phyloP scores from a whole-genome alignment of 2,113 vertebrate species.

The Aramus guarauna region DNA sequence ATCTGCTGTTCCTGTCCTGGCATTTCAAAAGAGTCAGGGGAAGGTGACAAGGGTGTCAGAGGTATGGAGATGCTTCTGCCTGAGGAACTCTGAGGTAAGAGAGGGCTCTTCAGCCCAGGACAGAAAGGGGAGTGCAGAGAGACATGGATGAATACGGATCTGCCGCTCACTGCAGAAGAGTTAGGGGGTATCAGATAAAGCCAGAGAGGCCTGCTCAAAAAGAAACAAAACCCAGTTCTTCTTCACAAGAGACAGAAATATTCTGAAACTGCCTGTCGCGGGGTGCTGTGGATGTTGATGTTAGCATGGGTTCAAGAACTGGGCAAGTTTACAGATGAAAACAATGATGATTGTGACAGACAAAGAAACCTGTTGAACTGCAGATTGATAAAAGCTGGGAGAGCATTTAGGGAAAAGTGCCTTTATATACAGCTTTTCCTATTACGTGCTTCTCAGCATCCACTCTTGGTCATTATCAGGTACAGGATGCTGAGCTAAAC shows the following conservation, averaged over 20 bases:
- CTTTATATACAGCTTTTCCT: background rate
- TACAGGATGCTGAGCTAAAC: background rate
- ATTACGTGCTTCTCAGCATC: background rate
- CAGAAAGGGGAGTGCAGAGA: background rate
- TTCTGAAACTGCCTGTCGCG: background rate
- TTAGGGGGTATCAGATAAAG: background rate
- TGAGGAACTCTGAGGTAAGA: background rate
- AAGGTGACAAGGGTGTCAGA: background rate
- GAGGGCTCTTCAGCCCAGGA: fast-evolving
- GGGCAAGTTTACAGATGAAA: background rate
- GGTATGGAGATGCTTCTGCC: background rate
- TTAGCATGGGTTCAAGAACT: background rate
- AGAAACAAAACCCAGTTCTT: background rate
- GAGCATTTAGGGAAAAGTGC: background rate
- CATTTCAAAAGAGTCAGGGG: background rate
- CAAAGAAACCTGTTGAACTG: background rate
- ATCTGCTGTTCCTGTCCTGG: background rate
- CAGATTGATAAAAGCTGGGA: background rate
- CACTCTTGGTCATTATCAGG: background rate
- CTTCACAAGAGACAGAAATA: background rate
- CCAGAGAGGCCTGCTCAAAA: fast-evolving
- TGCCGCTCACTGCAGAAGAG: background rate
- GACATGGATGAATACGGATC: background rate
- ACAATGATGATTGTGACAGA: fast-evolving
- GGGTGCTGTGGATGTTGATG: background rate